Evolutionary conservation across 2,888 invertebrate genomes (phyloP).

Genomic region (Meiosimyza platycephala): DNA sequence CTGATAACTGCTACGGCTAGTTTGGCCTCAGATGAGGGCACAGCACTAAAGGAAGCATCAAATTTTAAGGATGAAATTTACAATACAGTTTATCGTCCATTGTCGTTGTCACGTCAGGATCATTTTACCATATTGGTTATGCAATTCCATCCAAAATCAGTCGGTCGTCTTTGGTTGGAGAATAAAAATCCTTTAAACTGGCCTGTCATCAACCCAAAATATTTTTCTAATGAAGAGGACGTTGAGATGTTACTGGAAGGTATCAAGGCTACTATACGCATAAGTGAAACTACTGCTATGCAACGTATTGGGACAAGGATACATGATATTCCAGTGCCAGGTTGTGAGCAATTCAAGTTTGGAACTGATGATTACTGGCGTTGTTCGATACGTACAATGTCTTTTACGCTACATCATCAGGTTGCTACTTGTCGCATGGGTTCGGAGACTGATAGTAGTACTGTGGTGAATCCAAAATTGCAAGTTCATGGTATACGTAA

Average conservation of each 20-base stretch:
- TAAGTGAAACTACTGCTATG: constrained; percentile 73
- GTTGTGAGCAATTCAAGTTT: constrained; percentile 69
- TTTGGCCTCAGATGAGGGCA: constrained; percentile 73
- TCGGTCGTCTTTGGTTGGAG: constrained; percentile 76
- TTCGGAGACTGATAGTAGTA: constrained; percentile 71
- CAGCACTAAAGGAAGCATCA: constrained; percentile 70
- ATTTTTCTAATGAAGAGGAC: constrained; percentile 68
- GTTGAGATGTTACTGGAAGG: constrained; percentile 69
- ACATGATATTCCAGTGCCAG: constrained; percentile 69
- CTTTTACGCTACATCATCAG: constrained; percentile 75
- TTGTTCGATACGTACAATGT: constrained; percentile 73
- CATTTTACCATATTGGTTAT: constrained; percentile 76
- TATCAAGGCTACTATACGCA: constrained; percentile 72
- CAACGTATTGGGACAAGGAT: constrained; percentile 71
- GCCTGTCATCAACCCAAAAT: constrained; percentile 74
- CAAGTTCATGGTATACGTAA: constrained; percentile 73
- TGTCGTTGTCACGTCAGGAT: constrained; percentile 69
- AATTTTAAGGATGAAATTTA: constrained; percentile 71
- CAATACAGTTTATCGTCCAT: constrained; percentile 70
- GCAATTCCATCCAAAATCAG: constrained; percentile 80
- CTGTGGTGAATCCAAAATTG: constrained; percentile 75
- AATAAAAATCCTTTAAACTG: constrained; percentile 73
- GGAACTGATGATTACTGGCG: constrained; percentile 78
- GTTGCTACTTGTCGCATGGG: constrained; percentile 81
- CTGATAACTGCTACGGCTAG: constrained; percentile 75